These are phyloP conservation scores for Strigamia transsilvanica DNA, from an alignment of 2,888 invertebrate species.

Conservation along the genomic window DNA sequence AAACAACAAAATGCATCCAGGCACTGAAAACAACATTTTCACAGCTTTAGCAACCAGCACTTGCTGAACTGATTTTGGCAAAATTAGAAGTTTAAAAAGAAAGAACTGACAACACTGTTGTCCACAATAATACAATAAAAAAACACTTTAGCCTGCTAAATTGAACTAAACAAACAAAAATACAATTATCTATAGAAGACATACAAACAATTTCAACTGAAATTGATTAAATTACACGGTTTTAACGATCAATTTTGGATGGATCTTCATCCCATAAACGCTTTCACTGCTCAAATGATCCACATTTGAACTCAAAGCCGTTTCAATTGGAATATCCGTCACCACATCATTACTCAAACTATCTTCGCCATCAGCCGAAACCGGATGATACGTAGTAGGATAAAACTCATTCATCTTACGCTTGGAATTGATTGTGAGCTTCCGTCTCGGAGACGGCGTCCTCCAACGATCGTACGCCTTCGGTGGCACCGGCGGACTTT, in stretches of 20 bases:
- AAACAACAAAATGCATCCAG: slow-evolving; percentile 2
- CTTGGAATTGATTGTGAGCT: background rate
- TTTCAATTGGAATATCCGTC: background rate
- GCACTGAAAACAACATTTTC: background rate
- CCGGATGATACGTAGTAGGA: slow-evolving; percentile 13
- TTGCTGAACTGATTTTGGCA: slow-evolving; percentile 13
- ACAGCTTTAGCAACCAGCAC: slow-evolving; percentile 12
- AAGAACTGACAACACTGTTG: background rate
- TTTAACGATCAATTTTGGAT: background rate
- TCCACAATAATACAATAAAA: background rate
- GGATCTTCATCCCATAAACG: slow-evolving; percentile 10
- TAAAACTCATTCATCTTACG: slow-evolving; percentile 6
- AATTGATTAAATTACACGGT: background rate
- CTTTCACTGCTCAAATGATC: background rate
- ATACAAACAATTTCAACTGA: background rate
- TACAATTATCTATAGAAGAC: slow-evolving; percentile 1
- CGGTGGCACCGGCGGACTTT: background rate
- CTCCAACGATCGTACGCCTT: background rate
- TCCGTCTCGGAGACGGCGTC: background rate
- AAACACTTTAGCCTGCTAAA: slow-evolving; percentile 7
- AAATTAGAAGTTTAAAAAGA: background rate
- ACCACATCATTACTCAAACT: background rate
- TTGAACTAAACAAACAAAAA: background rate
- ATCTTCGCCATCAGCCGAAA: background rate
- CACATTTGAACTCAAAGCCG: background rate